phyloP scores from a whole-genome alignment of 1,140 invertebrate species.

The Sminthurinus signatus region DNA sequence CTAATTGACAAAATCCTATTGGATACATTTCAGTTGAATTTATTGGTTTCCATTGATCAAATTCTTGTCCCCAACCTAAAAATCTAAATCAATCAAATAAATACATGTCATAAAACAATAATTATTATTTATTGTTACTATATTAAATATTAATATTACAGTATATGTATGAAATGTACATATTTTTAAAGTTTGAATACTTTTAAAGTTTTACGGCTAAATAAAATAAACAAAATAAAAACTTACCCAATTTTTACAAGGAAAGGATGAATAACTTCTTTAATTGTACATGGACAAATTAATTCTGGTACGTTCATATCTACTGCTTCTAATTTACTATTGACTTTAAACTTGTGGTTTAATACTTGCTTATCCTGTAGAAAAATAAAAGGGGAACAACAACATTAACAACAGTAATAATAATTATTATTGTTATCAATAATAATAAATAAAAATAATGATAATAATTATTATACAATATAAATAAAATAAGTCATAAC shows the following conservation, averaged over 20 bases:
- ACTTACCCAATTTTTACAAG: not conserved
- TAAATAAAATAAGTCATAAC: not conserved
- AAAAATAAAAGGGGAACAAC: not conserved
- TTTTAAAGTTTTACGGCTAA: too few species aligned
- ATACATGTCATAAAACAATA: too few species aligned
- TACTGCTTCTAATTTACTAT: slow-evolving; percentile 1
- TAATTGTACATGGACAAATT: not conserved
- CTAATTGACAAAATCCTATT: not conserved
- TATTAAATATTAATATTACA: too few species aligned
- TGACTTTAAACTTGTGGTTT: not conserved
- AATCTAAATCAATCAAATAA: too few species aligned
- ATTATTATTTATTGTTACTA: too few species aligned
- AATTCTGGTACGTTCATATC: not conserved
- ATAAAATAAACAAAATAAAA: too few species aligned
- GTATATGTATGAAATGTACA: too few species aligned
- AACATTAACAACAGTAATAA: too few species aligned
- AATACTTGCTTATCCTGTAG: not conserved
- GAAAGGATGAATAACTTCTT: not conserved
- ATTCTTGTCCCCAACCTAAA: slow-evolving; percentile 1
- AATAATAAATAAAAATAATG: not conserved
- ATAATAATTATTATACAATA: not conserved
- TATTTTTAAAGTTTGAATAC: too few species aligned
- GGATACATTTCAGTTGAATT: not conserved
- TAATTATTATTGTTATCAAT: not conserved
- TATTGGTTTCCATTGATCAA: slow-evolving; percentile 7